Percentiles rank a stretch among this genome's conserved stretches.
These are phyloP conservation scores for Poicephalus gulielmi DNA, from an alignment of 2,113 vertebrate species.

Conservation along the genomic window DNA sequence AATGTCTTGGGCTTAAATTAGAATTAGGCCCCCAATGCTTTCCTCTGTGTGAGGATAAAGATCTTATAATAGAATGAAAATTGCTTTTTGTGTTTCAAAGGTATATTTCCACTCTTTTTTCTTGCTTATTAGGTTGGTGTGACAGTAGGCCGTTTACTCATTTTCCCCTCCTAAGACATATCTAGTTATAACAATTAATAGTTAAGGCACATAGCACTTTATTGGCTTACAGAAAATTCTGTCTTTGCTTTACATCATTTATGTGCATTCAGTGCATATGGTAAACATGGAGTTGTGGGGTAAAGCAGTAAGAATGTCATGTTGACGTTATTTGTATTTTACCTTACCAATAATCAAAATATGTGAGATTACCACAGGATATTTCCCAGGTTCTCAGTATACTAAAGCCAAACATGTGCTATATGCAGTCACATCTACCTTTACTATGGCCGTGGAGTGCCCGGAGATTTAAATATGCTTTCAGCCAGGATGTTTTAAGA, in stretches of 20 bases:
- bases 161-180: not conserved
- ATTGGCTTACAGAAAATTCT: not conserved
- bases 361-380: not conserved
- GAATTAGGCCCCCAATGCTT: constrained; percentile 33
- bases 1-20: constrained; percentile 45
- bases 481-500: not conserved
- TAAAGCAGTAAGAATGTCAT: not conserved
- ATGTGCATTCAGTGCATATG: rapidly evolving
- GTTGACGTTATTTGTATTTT: not conserved
- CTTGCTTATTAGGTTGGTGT: not conserved
- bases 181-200: not conserved
- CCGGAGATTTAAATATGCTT: not conserved
- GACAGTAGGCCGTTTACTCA: not conserved
- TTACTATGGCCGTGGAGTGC: not conserved
- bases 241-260: not conserved
- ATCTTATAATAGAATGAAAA: constrained; percentile 39
- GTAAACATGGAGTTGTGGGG: not conserved
- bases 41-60: constrained; percentile 17
- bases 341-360: not conserved
- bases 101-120: not conserved
- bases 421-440: not conserved
- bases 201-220: not conserved
- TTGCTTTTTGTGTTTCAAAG: constrained; percentile 21
- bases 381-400: not conserved
- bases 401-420: not conserved